Evolutionary conservation across 2,888 invertebrate genomes (phyloP), one percentile per base, ranked within the genome.

Genomic region (Andrena praecox): DNA sequence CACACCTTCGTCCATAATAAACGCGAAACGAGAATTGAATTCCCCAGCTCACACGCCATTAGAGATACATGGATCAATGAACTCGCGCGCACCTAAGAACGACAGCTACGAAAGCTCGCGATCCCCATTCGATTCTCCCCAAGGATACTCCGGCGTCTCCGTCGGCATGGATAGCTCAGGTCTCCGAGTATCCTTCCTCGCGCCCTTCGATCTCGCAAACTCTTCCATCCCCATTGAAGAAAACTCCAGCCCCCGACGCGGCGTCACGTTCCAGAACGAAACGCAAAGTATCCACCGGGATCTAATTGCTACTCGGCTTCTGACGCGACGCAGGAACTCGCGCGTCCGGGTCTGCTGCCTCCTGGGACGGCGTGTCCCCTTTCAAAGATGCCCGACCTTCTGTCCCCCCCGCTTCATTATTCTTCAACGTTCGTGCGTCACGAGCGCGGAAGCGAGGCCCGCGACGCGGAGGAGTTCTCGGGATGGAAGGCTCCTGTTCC

Each of bases 331-430:
- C 24, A 62, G 60, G 77, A 74, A 74, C 67, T 77, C 62, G 42
- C 42, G 42, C 67, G 35, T 62, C 29, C 42, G 66, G 31, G 48
- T 67, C 66, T 27, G 35, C 12, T 29, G 35, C 54, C 10, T 10
- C 16, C 62, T 67, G 24, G 54, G 24, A 60, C 79, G 24, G 42
- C 33, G 72, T 77, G 60, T 63, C 67, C 66, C 59, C 60, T 77
- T 66, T 78, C 80, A 67, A 62, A 63, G 78, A 62, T 54, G 20
- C 52, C n/a, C 27, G 31, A 31, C 5, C 50, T 33, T 79, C 69
- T 64, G 69, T 76, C 59, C 64, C 59, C 64, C 35, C 12, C 24
- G 63, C 69, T 64, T 79, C 69, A 59, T 77, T 77, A 64, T 76
- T 79, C 69, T 59, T 69, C 77, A n/a, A 78, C 35, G 54, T 31